A percentile compares a stretch with the other conserved stretches of the same genome.
phyloP scores from a whole-genome alignment of 2,797 vertebrate genomes.

The Acridotheres tristis region DNA sequence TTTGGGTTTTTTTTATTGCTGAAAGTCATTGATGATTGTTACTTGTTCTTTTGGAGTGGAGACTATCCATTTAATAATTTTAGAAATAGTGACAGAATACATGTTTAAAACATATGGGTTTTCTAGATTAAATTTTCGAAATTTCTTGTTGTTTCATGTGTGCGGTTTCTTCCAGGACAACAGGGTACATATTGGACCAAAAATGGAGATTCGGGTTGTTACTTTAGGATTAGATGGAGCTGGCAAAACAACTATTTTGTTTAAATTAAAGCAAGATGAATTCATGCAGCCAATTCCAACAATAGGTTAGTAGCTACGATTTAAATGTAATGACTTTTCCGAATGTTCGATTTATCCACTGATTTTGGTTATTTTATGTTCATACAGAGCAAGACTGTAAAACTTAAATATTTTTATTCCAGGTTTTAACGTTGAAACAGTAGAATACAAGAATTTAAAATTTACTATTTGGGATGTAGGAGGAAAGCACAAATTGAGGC shows the following conservation, averaged over 20 bases:
- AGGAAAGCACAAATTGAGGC: constrained; percentile 96
- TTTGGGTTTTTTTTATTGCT: neutral
- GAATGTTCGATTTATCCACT: neutral
- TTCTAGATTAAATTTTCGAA: neutral
- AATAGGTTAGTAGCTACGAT: constrained; percentile 83
- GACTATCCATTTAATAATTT: neutral
- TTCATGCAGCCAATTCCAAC: constrained; percentile 99
- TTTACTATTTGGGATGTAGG: constrained; percentile 99
- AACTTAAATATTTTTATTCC: constrained; percentile 24
- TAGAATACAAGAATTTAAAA: constrained; percentile 98
- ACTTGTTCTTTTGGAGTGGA: neutral
- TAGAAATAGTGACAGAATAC: neutral
- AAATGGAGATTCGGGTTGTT: constrained; percentile 99
- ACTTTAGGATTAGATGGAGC: constrained; percentile 95
- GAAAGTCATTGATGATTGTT: neutral
- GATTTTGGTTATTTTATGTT: neutral
- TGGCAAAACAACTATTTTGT: constrained; percentile 98
- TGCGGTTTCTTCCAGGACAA: constrained; percentile 85
- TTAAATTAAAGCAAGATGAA: constrained; percentile 97
- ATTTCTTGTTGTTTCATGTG: neutral
- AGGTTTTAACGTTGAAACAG: constrained; percentile 99
- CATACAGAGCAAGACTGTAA: constrained; percentile 7
- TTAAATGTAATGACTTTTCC: neutral
- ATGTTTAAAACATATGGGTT: neutral
- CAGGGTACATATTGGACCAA: constrained; percentile 97